Conservation (phyloP, 2,113 vertebrate genomes). For the Hystrix brachyura region DNA sequence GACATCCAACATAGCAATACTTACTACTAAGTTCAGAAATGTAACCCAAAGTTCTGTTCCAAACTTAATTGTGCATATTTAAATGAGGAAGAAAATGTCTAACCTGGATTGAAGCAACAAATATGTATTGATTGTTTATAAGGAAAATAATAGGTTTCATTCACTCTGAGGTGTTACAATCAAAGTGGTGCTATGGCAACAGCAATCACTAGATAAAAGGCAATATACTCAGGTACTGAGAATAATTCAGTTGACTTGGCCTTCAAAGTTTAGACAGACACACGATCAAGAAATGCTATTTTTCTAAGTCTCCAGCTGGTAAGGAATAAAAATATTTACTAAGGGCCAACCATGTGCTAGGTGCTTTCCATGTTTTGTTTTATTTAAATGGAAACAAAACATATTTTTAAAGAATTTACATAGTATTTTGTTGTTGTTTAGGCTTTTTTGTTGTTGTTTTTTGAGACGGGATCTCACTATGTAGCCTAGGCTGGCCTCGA, state of each 20-base stretch:
- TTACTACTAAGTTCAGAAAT: slow-evolving; percentile 38
- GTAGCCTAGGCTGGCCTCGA: not conserved
- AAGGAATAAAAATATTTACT: slow-evolving; percentile 52
- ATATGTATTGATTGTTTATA: not conserved
- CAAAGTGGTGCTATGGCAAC: not conserved
- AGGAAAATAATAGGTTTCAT: slow-evolving; percentile 16
- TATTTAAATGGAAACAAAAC: slow-evolving; percentile 6
- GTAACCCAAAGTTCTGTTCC: slow-evolving; percentile 57
- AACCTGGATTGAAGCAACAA: slow-evolving; percentile 54
- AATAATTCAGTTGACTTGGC: slow-evolving; percentile 9
- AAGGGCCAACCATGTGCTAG: not conserved
- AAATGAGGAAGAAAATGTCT: slow-evolving; percentile 26
- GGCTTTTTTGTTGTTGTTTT: not conserved
- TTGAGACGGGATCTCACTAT: not conserved
- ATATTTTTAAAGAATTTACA: slow-evolving; percentile 1
- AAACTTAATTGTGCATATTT: slow-evolving; percentile 49
- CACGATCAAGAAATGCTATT: slow-evolving; percentile 18
- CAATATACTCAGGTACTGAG: not conserved
- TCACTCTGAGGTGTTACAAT: not conserved
- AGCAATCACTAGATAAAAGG: slow-evolving; percentile 46
- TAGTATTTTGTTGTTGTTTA: not conserved
- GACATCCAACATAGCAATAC: not conserved
- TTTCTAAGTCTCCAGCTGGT: slow-evolving; percentile 1
- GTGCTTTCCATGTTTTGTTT: slow-evolving; percentile 26
- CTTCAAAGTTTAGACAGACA: slow-evolving; percentile 43